A percentile compares a stretch with the other conserved stretches of the same genome.
Conservation (phyloP, 2,888 invertebrate species). For the Dusona sp. region DNA sequence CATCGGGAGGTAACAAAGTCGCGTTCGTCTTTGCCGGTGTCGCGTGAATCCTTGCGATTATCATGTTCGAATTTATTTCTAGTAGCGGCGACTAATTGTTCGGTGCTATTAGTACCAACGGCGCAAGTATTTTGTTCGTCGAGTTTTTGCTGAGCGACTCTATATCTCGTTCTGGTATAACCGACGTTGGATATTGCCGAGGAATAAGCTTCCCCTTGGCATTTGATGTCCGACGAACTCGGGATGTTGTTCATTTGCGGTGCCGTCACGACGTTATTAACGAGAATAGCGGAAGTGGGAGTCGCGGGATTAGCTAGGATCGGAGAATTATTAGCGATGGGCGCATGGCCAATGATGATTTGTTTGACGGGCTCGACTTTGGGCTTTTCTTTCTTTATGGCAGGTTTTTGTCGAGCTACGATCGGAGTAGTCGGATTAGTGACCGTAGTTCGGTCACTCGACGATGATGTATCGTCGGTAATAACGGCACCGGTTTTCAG, state of each 20-base stretch:
- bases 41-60: conserved; percentile 69
- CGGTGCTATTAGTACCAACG: conserved; percentile 41
- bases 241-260: conserved; percentile 31
- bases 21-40: conserved; percentile 75
- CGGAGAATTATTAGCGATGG: conserved; percentile 23
- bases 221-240: conserved; percentile 68
- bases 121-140: conserved; percentile 85
- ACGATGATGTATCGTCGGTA: conserved; percentile 83
- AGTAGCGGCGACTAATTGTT: conserved; percentile 75
- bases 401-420: conserved; percentile 78
- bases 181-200: conserved; percentile 87
- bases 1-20: conserved; percentile 81
- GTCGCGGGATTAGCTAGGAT: conserved; percentile 54
- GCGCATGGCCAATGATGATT: conserved; percentile 75
- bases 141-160: conserved; percentile 85
- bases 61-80: conserved; percentile 79
- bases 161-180: conserved; percentile 88
- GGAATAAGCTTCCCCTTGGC: conserved; percentile 78
- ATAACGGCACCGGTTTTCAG: conserved; percentile 90
- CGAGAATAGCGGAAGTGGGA: conserved; percentile 72
- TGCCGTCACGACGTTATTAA: conserved; percentile 68
- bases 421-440: conserved; percentile 7
- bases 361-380: conserved; percentile 80
- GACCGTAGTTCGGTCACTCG: conserved; percentile 16
- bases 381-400: conserved; percentile 80